Percentiles rank a stretch among this genome's conserved stretches.
Evolutionary conservation across 2,888 invertebrate genomes (phyloP).

Genomic region (Tridacna crocea): DNA sequence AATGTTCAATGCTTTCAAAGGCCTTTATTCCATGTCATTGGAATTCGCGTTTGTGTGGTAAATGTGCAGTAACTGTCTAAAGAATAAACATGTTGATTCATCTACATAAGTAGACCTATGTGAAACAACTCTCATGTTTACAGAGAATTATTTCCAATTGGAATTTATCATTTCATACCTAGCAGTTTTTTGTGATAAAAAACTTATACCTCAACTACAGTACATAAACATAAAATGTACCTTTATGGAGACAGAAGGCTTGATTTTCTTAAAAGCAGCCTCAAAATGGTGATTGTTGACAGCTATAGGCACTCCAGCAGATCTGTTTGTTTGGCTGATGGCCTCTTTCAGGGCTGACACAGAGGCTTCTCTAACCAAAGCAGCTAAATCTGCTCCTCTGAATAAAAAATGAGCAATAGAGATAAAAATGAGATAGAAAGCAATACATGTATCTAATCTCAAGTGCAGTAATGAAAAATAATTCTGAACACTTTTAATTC

Average conservation of each 20-base stretch:
- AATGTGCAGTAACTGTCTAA: neutral
- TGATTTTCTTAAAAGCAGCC: conserved; percentile 90
- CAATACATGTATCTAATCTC: no score
- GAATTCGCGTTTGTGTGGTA: neutral
- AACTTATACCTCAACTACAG: no score
- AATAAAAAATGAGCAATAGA: neutral
- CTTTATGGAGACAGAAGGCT: conserved; percentile 91
- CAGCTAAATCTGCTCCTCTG: conserved; percentile 95
- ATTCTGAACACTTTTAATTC: no score
- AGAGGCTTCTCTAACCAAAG: conserved; percentile 94
- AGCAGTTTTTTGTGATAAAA: no score
- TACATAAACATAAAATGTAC: conserved; percentile 56
- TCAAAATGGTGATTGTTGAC: conserved; percentile 91
- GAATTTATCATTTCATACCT: no score
- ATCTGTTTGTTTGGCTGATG: conserved; percentile 84
- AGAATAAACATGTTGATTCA: no score
- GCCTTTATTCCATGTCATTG: neutral
- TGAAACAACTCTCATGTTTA: no score
- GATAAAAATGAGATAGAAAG: no score
- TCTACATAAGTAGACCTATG: no score
- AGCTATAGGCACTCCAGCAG: conserved; percentile 84
- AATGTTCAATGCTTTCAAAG: neutral
- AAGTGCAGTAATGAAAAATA: no score
- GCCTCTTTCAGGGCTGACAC: conserved; percentile 91
- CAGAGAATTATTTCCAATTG: no score